Base-by-base conservation (phyloP, 2,888 invertebrate genomes). In the Anagyrus pseudococci region DNA sequence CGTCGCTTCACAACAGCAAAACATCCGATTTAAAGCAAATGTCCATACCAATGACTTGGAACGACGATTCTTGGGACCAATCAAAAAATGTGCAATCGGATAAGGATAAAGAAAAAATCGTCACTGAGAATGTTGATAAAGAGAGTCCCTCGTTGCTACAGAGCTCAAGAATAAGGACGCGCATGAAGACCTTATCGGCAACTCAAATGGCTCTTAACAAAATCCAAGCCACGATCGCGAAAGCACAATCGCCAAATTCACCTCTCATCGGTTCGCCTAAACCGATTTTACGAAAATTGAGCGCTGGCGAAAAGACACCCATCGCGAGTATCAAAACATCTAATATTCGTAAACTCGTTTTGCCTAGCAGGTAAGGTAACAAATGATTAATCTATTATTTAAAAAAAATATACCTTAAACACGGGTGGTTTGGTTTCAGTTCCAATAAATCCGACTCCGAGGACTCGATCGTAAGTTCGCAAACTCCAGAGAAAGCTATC, bases 361-460 rank as follows among this genome's bases (percentile, higher is more conserved):
- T 58, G 2, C 55, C 58, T 0, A 37, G 6, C 10, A 4, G 3
- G n/a, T n/a, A n/a, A n/a, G n/a, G n/a, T n/a, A n/a, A n/a, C n/a
- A n/a, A n/a, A n/a, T n/a, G n/a, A n/a, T n/a, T n/a, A n/a, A n/a
- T n/a, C n/a, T n/a, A 2, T 37, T 56, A 2, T 19, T 2, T 33
- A n/a, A 29, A 10, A 20, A 44, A 19, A 17, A 40, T 4, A 2
- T 33, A 33, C 33, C 13, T 40, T 29, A 23, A 19, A 4, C 22
- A 10, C n/a, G 15, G 6, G 0, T 15, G 10, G 29, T 46, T n/a
- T 48, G 15, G 76, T 15, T 53, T 68, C 4, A 73, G 73, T 25
- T 77, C 74, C 2, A 74, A 72, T 29, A 75, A 73, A 63, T 77
- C 78, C 1, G 78, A 78, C 46, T 74, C 73, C 0, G 79, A 79